phyloP scores from a whole-genome alignment of 2,888 invertebrate genomes.

The Busseola fusca region DNA sequence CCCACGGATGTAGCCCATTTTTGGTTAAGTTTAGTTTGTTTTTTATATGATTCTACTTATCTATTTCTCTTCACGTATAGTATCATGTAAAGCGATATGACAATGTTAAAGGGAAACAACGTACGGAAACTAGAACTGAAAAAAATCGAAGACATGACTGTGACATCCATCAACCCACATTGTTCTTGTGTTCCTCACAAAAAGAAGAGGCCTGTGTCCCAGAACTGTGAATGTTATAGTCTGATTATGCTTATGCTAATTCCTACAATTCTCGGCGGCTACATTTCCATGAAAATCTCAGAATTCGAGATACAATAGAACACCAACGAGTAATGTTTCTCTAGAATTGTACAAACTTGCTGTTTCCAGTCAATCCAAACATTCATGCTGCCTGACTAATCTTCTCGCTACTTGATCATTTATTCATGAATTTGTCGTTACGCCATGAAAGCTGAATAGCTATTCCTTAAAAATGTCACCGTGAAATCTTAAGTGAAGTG shows the following conservation, averaged over 20 bases:
- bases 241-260: background rate
- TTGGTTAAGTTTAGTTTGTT: slow-evolving; percentile 26
- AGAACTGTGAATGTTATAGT: no score
- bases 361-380: background rate
- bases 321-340: background rate
- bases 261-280: background rate
- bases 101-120: background rate
- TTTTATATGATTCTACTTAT: background rate
- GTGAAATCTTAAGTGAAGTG: no score
- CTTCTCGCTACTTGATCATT: background rate
- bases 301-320: background rate
- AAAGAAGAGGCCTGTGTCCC: no score
- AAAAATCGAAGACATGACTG: no score
- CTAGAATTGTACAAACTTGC: background rate
- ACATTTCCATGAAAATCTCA: background rate
- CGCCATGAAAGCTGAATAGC: background rate
- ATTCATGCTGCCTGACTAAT: background rate
- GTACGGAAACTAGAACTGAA: background rate
- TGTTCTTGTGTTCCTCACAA: no score
- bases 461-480: no score
- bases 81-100: background rate
- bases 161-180: no score
- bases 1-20: slow-evolving; percentile 37
- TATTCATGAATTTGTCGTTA: background rate
- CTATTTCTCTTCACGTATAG: background rate